Base-by-base conservation (phyloP, 2,888 invertebrate genomes). In the Sthenelais limicola region DNA sequence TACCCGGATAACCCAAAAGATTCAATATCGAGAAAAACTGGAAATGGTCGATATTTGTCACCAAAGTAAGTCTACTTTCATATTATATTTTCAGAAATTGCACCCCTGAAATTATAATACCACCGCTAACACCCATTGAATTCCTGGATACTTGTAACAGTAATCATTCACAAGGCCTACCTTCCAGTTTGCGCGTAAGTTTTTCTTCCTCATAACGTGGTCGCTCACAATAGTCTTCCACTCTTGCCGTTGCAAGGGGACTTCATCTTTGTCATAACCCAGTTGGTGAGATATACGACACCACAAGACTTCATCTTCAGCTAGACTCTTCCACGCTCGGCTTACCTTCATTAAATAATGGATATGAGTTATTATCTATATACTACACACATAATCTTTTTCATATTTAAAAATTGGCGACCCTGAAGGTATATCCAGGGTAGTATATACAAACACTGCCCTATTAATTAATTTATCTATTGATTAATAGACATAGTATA, bases 221-320 rank as follows among this genome's bases (percentile, higher is more conserved):
- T 80, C 78, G 33, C 73, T 74, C 1, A 85, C 85, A 30, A 81
- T 77, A 9, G 74, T 68, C 75, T 86, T 86, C 86, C 85, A 86
- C 54, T 81, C 76, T 0, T 62, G 66, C 30, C 77, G 79, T 33
- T 83, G 82, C 12, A 74, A 48, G 24, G 82, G 79, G 2, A 77
- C 71, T 4, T 76, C 73, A 1, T 80, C 74, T 32, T 76, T 73
- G 28, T 84, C 82, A 73, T 80, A 81, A 15, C 83, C 83, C 33
- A 77, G 38, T 9, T 52, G 56, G 28, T 82, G 82, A 74, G 83
- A 85, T 18, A 86, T 76, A 28, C 52, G 71, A 70, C 81, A 83
- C 86, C 86, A 86, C n/a, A 86, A 68, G 30, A 85, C 72, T 72
- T 86, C 85, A 77, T 86, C 86, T 66, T 85, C 84, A 1, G 86